Evolutionary conservation across 2,797 vertebrate species (phyloP).

Genomic region (Falco berigora): DNA sequence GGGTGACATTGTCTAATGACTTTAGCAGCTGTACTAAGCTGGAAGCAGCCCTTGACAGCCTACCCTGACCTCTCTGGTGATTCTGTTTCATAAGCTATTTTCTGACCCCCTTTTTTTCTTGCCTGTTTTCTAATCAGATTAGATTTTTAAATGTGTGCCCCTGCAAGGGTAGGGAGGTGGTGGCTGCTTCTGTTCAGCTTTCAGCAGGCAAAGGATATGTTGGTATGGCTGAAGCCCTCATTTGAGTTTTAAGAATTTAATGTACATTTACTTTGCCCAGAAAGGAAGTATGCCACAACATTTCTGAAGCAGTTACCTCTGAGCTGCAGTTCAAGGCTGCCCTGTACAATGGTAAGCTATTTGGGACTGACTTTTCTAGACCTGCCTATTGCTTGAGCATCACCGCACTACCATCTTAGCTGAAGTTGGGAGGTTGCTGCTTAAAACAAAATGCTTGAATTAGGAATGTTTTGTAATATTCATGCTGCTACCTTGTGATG

Average conservation of each 20-base stretch:
- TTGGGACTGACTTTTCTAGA: background rate
- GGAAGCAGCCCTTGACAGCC: background rate
- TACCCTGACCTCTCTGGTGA: background rate
- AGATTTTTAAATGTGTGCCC: background rate
- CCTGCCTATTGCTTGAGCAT: background rate
- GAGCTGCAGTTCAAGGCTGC: background rate
- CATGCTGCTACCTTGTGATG: background rate
- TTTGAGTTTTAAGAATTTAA: background rate
- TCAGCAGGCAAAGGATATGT: background rate
- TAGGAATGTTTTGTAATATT: background rate
- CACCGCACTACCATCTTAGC: background rate
- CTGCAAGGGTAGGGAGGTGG: background rate
- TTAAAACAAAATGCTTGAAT: background rate
- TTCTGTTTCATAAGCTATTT: background rate
- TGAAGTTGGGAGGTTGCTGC: background rate
- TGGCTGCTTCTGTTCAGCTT: background rate
- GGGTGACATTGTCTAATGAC: slow-evolving; percentile 2
- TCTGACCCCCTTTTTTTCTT: background rate
- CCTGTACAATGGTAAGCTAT: background rate
- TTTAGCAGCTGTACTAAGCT: slow-evolving; percentile 24
- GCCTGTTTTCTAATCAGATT: background rate
- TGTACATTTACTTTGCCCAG: background rate
- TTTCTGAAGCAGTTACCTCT: background rate
- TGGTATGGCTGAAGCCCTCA: background rate
- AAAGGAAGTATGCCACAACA: background rate